Evolutionary conservation across 1,140 invertebrate genomes (phyloP).

Genomic region (Drosophila ercepeae): DNA sequence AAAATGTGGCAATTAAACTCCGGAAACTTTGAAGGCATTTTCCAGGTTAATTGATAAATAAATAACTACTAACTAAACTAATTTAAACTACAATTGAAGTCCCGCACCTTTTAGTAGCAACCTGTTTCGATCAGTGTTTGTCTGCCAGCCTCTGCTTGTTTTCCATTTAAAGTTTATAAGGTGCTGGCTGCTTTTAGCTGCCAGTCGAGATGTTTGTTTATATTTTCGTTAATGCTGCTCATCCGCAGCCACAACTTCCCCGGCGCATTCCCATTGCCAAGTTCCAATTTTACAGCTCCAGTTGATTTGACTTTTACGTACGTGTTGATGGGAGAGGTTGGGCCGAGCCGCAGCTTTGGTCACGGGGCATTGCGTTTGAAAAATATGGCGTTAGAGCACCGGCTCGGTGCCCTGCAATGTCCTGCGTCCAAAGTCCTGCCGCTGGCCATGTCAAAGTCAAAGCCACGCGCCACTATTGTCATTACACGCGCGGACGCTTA

Average conservation of each 20-base stretch:
- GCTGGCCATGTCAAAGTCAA: constrained; percentile 75
- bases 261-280: constrained; percentile 2
- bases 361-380: constrained; percentile 60
- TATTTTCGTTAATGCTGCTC: constrained; percentile 65
- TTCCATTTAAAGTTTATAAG: constrained; percentile 77
- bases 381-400: constrained; percentile 38
- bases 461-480: constrained; percentile 76
- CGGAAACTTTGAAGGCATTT: no score
- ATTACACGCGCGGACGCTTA: constrained; percentile 79
- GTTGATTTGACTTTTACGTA: constrained; percentile 74
- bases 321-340: constrained; percentile 59
- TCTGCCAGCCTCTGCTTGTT: constrained; percentile 25
- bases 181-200: constrained; percentile 74
- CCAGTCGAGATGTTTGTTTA: constrained; percentile 70
- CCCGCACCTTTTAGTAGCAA: no score
- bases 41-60: no score
- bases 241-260: constrained; percentile 38
- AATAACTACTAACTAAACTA: no score
- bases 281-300: constrained; percentile 40
- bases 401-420: not conserved
- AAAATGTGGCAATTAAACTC: not conserved
- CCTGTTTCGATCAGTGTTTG: not conserved
- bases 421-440: constrained; percentile 30
- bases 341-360: constrained; percentile 48
- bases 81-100: no score